phyloP scores from a whole-genome alignment of 2,113 vertebrate genomes.

The Symphodus melops region DNA sequence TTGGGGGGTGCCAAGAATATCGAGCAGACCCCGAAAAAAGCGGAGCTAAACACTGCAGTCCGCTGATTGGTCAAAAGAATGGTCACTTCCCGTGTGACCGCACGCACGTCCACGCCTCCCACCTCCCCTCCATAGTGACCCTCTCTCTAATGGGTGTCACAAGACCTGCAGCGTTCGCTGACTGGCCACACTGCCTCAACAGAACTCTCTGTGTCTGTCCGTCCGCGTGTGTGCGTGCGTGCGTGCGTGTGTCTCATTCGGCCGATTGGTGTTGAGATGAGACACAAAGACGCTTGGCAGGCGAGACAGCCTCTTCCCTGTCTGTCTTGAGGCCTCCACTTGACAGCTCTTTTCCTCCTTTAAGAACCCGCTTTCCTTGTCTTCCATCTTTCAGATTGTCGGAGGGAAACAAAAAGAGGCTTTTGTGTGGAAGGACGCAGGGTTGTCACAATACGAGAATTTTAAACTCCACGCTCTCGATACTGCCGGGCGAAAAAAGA shows the following conservation, averaged over 20 bases:
- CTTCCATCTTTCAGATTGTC: background rate
- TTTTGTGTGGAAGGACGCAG: too few species aligned
- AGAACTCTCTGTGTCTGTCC: constrained; percentile 62
- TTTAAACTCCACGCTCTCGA: too few species aligned
- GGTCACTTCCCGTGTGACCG: too few species aligned
- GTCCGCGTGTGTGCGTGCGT: background rate
- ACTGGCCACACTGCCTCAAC: constrained; percentile 55
- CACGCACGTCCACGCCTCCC: constrained; percentile 40
- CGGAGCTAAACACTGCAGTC: too few species aligned
- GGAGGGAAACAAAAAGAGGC: background rate
- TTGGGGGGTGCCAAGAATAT: too few species aligned
- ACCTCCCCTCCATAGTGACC: constrained; percentile 54
- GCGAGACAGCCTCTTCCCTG: constrained; percentile 35
- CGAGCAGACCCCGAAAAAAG: too few species aligned
- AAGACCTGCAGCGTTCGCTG: constrained; percentile 63
- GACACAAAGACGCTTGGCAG: constrained; percentile 46
- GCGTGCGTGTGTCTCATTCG: constrained; percentile 35
- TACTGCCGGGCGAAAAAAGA: too few species aligned
- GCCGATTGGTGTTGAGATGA: constrained; percentile 46
- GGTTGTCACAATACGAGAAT: too few species aligned
- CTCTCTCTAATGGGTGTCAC: constrained; percentile 72
- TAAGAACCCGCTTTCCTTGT: background rate
- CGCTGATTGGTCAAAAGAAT: too few species aligned
- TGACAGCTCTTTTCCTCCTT: constrained; percentile 26
- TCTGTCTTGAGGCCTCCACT: constrained; percentile 15